These are phyloP conservation scores for Leptobrachium ailaonicum DNA, from an alignment of 2,113 vertebrate genomes.

Conservation along the genomic window DNA sequence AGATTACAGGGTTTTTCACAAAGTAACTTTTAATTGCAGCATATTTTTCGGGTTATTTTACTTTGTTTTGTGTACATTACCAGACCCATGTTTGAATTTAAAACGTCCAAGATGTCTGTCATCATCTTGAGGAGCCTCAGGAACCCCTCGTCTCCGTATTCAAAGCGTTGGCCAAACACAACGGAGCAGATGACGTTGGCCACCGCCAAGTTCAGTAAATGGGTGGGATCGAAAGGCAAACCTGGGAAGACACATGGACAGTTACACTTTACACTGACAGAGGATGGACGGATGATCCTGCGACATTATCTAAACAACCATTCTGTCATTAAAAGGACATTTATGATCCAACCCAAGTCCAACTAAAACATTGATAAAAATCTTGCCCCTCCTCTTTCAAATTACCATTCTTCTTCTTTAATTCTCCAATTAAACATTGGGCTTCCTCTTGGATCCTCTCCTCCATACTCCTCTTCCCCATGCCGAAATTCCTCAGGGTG, in stretches of 20 bases:
- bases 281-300: no score
- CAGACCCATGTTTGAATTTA: slow-evolving; percentile 10
- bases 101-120: slow-evolving; percentile 5
- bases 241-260: not conserved
- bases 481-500: slow-evolving; percentile 34
- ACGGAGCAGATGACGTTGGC: slow-evolving; percentile 62
- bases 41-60: no score
- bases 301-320: no score
- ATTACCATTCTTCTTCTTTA: slow-evolving; percentile 18
- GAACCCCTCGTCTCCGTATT: slow-evolving; percentile 58
- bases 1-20: no score
- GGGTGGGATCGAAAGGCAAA: not conserved
- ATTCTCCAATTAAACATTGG: slow-evolving; percentile 3
- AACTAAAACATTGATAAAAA: no score
- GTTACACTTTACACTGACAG: no score
- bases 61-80: slow-evolving; percentile 1
- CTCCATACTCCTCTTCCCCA: slow-evolving; percentile 28
- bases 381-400: no score
- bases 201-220: slow-evolving; percentile 44
- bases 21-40: no score
- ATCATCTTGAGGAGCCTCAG: slow-evolving; percentile 3
- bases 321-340: no score
- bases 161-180: slow-evolving; percentile 56
- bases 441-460: slow-evolving; percentile 20
- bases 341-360: no score